A percentile compares a stretch with the other conserved stretches of the same genome.
Evolutionary conservation across 1,140 invertebrate genomes (phyloP).

Genomic region (Plectrocnemia conspersa): DNA sequence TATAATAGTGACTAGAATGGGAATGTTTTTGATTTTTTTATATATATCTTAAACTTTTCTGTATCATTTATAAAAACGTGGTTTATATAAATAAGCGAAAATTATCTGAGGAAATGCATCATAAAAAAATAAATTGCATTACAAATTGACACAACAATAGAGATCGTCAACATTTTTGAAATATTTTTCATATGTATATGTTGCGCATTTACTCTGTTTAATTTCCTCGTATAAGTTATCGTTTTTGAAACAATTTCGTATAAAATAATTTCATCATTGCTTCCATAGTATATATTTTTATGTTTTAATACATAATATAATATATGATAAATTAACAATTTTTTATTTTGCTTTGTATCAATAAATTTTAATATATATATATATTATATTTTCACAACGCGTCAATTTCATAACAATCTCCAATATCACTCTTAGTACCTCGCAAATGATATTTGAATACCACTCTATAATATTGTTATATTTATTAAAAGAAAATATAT

Average conservation of each 20-base stretch:
- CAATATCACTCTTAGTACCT: conserved; percentile 19
- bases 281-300: not conserved
- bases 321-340: conserved; percentile 16
- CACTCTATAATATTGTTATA: not conserved
- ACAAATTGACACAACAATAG: too few species aligned
- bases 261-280: not conserved
- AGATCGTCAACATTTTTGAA: too few species aligned
- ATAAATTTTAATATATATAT: conserved; percentile 18
- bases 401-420: conserved; percentile 12
- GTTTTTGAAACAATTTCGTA: not conserved
- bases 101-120: too few species aligned
- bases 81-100: too few species aligned
- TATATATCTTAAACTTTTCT: not conserved
- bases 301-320: conserved; percentile 5
- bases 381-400: conserved; percentile 21
- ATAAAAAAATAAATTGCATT: too few species aligned
- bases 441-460: conserved; percentile 4
- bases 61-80: not conserved
- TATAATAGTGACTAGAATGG: not conserved
- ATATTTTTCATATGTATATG: too few species aligned
- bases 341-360: conserved; percentile 10
- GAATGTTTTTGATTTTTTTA: conserved; percentile 7
- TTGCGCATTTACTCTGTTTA: conserved; percentile 7
- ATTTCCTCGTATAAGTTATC: not conserved
- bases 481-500: not conserved